Evolutionary conservation across 2,797 vertebrate genomes (phyloP).

Genomic region (Mionectes olivaceus): DNA sequence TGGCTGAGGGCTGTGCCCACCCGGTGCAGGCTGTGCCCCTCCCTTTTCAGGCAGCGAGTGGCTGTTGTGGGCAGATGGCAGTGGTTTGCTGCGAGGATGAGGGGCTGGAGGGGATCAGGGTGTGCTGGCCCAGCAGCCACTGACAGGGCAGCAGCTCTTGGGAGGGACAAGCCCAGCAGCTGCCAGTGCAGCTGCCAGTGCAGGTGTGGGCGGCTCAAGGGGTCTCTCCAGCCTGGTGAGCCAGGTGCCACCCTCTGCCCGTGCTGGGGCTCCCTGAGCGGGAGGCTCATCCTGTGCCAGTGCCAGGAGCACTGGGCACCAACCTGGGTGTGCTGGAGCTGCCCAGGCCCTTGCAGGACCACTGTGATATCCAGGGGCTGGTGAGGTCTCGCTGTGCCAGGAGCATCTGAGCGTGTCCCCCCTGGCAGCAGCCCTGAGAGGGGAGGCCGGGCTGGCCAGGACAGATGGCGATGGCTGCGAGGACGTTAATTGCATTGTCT

Average conservation of each 20-base stretch:
- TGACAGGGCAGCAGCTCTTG: rapidly evolving
- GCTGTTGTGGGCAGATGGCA: not conserved
- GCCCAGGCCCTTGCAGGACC: not conserved
- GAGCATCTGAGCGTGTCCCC: not conserved
- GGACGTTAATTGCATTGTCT: not conserved
- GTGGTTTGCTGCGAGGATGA: rapidly evolving
- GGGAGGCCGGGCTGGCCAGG: not conserved
- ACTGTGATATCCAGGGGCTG: too few relatives aligned
- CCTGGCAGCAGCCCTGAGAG: not conserved
- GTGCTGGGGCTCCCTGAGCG: rapidly evolving
- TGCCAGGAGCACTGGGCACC: not conserved
- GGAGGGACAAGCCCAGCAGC: not conserved
- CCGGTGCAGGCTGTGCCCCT: not conserved
- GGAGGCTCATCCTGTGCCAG: rapidly evolving
- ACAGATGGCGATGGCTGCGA: not conserved
- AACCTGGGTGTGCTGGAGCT: rapidly evolving
- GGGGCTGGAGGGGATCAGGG: not conserved
- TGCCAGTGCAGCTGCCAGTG: rapidly evolving
- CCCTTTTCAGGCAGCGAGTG: rapidly evolving
- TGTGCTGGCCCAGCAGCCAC: rapidly evolving
- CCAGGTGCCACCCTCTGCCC: rapidly evolving
- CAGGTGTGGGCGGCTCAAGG: not conserved
- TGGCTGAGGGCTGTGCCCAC: rapidly evolving
- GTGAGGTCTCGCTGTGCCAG: not conserved
- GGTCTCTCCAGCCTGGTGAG: too few relatives aligned